Conservation (phyloP, 2,888 invertebrate species). For the Eupithecia abbreviata region DNA sequence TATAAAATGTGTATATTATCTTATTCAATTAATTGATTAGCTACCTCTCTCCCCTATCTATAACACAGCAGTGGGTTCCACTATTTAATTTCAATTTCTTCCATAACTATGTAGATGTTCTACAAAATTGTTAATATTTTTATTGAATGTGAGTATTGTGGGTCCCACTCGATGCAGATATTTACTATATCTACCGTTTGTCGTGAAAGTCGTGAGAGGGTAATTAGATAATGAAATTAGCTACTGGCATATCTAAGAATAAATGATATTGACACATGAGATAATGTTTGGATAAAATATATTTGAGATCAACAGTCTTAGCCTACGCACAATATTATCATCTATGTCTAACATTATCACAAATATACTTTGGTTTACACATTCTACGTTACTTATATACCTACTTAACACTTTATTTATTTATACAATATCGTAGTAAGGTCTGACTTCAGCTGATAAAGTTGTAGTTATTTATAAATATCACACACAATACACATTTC, state of each 20-base stretch:
- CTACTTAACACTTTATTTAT: neutral
- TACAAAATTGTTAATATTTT: too few species aligned
- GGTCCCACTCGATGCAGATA: neutral
- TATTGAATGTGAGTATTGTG: too few species aligned
- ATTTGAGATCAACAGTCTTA: conserved; percentile 62
- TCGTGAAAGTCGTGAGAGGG: neutral
- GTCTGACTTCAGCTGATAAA: neutral
- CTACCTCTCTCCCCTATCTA: neutral
- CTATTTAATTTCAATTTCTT: neutral
- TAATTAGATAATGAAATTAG: neutral
- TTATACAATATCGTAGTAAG: neutral
- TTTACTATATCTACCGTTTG: neutral
- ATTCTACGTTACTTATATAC: neutral
- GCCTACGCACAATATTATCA: conserved; percentile 35
- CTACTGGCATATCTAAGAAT: neutral
- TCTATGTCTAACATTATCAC: conserved; percentile 58
- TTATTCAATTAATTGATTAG: too few species aligned
- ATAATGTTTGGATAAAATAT: conserved; percentile 42
- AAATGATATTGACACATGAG: conserved; percentile 24
- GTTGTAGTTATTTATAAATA: neutral
- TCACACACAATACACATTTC: neutral
- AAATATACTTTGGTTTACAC: conserved; percentile 60
- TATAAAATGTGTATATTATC: too few species aligned
- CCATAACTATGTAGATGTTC: neutral
- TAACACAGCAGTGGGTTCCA: neutral